phyloP scores from a whole-genome alignment of 2,888 invertebrate genomes.

The Chorisops tibialis region DNA sequence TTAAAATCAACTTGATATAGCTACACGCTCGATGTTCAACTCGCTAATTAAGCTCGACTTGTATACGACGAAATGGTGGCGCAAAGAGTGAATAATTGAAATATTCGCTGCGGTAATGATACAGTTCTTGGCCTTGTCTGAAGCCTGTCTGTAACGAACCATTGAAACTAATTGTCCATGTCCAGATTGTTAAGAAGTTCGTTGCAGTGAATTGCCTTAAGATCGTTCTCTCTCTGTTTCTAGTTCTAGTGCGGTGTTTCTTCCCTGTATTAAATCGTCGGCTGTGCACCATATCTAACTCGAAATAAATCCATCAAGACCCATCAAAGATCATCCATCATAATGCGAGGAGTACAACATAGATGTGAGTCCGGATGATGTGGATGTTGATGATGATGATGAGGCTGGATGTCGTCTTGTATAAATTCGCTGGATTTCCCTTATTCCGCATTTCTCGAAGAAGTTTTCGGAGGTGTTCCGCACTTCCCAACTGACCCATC shows the following conservation, averaged over 20 bases:
- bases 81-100: conserved; percentile 29
- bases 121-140: conserved; percentile 11
- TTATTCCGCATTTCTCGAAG: conserved; percentile 17
- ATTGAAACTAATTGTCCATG: conserved; percentile 14
- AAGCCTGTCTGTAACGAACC: conserved; percentile 19
- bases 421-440: conserved; percentile 13
- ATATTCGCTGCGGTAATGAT: conserved; percentile 29
- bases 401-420: conserved; percentile 22
- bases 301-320: conserved; percentile 14
- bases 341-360: too few relatives aligned
- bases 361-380: conserved; percentile 16
- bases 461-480: conserved; percentile 14
- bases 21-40: neutral
- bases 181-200: conserved; percentile 3
- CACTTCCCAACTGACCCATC: conserved; percentile 5
- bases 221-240: too few relatives aligned
- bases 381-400: too few relatives aligned
- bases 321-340: neutral
- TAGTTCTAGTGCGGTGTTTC: conserved; percentile 16
- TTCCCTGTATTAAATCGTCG: conserved; percentile 18
- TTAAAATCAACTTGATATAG: neutral
- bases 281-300: conserved; percentile 1
- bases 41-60: conserved; percentile 10
- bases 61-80: neutral
- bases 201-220: too few relatives aligned